phyloP scores from a whole-genome alignment of 2,113 vertebrate genomes.

The Lamprotornis superbus region DNA sequence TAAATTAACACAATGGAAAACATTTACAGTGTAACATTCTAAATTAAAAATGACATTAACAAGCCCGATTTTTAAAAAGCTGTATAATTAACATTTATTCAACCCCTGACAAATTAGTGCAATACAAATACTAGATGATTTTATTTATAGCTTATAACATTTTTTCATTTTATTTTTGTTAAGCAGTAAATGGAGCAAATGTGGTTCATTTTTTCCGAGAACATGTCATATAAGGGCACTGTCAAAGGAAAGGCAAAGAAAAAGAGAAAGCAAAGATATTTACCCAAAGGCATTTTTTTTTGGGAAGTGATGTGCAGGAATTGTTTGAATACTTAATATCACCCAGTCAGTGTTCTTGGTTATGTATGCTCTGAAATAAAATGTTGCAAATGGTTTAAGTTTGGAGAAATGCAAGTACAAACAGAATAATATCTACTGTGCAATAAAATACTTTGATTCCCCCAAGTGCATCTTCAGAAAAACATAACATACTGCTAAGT shows the following conservation, averaged over 20 bases:
- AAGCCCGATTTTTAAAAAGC: conserved; percentile 76
- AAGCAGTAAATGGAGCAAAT: conserved; percentile 48
- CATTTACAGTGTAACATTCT: conserved; percentile 75
- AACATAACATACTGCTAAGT: conserved; percentile 59
- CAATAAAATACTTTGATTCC: conserved; percentile 70
- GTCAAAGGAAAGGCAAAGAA: conserved; percentile 28
- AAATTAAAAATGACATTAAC: conserved; percentile 83
- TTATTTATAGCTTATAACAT: conserved; percentile 67
- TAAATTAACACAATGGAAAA: conserved; percentile 81
- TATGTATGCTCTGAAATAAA: conserved; percentile 44
- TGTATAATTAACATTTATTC: conserved; percentile 78
- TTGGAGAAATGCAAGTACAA: conserved; percentile 35
- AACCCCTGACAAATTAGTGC: conserved; percentile 64
- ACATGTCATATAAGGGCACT: conserved; percentile 18
- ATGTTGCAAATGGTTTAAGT: conserved; percentile 20
- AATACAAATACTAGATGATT: conserved; percentile 48
- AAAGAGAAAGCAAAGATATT: conserved; percentile 30
- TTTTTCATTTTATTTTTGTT: conserved; percentile 62
- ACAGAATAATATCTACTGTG: conserved; percentile 11
- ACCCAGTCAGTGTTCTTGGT: conserved; percentile 21
- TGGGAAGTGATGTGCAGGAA: conserved; percentile 30
- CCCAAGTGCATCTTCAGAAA: conserved; percentile 54
- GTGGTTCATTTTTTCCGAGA: conserved; percentile 22
- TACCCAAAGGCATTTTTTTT: conserved; percentile 54
- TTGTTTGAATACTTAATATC: conserved; percentile 54